Percentiles rank a stretch among this genome's conserved stretches.
Evolutionary conservation across 2,797 vertebrate species (phyloP).

Genomic region (Cottoperca gobio): DNA sequence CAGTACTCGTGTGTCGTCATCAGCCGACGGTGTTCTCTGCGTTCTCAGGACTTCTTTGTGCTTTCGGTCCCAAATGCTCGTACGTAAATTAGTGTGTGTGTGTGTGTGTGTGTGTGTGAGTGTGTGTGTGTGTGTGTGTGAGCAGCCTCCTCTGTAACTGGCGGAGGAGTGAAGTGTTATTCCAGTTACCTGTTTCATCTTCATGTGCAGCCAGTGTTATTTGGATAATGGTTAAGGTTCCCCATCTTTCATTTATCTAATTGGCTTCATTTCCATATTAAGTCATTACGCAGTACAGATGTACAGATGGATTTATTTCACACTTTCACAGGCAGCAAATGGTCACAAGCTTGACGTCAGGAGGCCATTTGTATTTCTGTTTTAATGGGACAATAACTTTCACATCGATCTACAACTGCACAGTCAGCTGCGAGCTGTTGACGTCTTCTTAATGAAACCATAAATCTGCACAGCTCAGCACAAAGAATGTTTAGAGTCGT

Average conservation of each 20-base stretch:
- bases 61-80: no score
- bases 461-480: slow-evolving; percentile 20
- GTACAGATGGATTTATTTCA: neutral
- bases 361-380: slow-evolving; percentile 9
- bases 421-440: slow-evolving; percentile 38
- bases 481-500: neutral
- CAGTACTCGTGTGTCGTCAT: no score
- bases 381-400: slow-evolving; percentile 20
- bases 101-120: no score
- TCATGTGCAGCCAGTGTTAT: neutral
- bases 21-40: no score
- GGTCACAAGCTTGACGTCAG: neutral
- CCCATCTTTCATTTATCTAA: no score
- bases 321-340: neutral
- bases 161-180: no score
- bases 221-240: neutral
- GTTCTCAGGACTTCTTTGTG: no score
- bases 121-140: no score
- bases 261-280: neutral
- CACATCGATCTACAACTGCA: slow-evolving; percentile 19
- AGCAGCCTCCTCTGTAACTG: no score
- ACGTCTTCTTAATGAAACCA: slow-evolving; percentile 39
- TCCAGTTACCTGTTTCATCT: neutral
- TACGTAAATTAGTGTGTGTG: no score
- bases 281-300: neutral